Base-by-base conservation (phyloP, 2,797 vertebrate species). In the Labeo calbasu region DNA sequence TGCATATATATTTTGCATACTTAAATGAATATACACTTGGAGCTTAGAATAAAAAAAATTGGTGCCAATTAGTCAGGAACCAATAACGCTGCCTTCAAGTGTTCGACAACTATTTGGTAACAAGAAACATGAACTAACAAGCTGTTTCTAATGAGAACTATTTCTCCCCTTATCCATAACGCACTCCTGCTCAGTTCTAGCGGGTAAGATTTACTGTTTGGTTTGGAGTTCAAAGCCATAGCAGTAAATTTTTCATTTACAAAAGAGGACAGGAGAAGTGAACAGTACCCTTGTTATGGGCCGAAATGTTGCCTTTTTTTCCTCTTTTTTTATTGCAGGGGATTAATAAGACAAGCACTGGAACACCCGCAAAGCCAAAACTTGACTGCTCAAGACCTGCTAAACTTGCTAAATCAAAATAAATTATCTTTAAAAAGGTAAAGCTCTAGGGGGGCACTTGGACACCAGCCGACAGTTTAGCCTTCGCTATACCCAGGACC, bases 321-420 rank as follows among this genome's bases (percentile, higher is more conserved):
- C 15, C 19, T 57, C 28, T 61, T 72, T 80, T 66, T 88, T 92
- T 91, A 91, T 89, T 86, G 89, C 86, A n/a, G 36, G 70, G 83
- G 86, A 91, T 92, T 92, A 91, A 92, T 91, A 89, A 87, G 85
- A 91, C 81, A 85, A 89, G 83, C 89, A 85, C 86, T 93, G 92
- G 90, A 93, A 89, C 69, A 48, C 75, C 70, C 86, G 90, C 87
- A 90, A 86, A 89, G 78, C 85, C 79, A 17, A 79, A 85, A 43
- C 76, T 79, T 59, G 85, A 88, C 72, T 76, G 87, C 87, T 91
- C 87, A 84, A 87, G 84, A 85, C 86, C 86, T 91, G 72, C 61
- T 85, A 36, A 89, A 65, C 84, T 83, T 88, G n/a, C 46, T 73
- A 83, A 83, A 79, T 83, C 86, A 68, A 76, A 86, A 86, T 81